These are phyloP conservation scores for Mormyrops boulengeri DNA, from an alignment of 2,797 vertebrate genomes.

Conservation along the genomic window DNA sequence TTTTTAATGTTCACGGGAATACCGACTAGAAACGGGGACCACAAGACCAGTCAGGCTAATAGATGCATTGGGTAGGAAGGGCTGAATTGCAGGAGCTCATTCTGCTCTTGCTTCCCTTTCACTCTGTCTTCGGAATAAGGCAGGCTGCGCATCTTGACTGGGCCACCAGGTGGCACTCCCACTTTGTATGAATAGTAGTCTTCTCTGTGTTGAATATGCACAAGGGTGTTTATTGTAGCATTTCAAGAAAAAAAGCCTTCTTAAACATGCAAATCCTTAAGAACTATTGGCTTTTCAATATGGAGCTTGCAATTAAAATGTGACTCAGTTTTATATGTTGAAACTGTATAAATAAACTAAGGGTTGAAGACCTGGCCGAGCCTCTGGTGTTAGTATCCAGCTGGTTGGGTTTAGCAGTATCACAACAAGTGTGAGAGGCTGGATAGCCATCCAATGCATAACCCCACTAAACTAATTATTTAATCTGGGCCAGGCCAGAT, in stretches of 20 bases:
- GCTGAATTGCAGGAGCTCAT: constrained; percentile 49
- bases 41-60: constrained; percentile 40
- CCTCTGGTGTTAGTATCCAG: not conserved
- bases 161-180: constrained; percentile 68
- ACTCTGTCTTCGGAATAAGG: constrained; percentile 47
- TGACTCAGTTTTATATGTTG: not conserved
- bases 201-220: constrained; percentile 60
- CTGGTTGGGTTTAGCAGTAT: not conserved
- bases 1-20: not conserved
- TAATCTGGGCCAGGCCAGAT: constrained; percentile 1
- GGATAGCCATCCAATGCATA: not conserved
- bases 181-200: constrained; percentile 58
- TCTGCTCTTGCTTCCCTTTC: constrained; percentile 39
- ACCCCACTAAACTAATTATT: not conserved
- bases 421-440: not conserved
- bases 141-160: constrained; percentile 29
- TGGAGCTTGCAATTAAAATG: constrained; percentile 53
- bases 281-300: constrained; percentile 37
- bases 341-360: not conserved
- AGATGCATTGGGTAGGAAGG: constrained; percentile 17
- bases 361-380: not conserved
- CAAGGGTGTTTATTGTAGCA: constrained; percentile 66
- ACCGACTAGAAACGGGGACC: constrained; percentile 26
- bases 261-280: constrained; percentile 49
- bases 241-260: constrained; percentile 43